phyloP scores from a whole-genome alignment of 1,140 invertebrate species.

The Aphis craccivora region DNA sequence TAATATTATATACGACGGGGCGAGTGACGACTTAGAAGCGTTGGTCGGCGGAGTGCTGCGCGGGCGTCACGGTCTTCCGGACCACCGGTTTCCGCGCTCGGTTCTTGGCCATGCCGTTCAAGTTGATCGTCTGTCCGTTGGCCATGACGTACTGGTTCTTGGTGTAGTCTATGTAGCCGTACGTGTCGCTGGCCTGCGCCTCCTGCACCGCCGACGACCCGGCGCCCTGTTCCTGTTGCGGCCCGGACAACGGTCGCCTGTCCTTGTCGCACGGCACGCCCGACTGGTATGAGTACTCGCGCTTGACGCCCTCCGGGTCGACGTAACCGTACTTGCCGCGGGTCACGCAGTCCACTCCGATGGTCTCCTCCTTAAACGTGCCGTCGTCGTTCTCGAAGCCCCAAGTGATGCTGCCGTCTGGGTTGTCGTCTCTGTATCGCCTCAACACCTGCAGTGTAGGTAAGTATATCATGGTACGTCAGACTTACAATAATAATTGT shows the following conservation, averaged over 20 bases:
- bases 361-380: slow-evolving; percentile 81
- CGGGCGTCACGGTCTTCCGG: not conserved
- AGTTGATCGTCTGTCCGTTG: slow-evolving; percentile 74
- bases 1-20: not conserved
- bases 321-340: slow-evolving; percentile 83
- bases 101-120: slow-evolving; percentile 74
- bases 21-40: not conserved
- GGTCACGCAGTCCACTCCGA: slow-evolving; percentile 81
- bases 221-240: not conserved
- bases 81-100: slow-evolving; percentile 71
- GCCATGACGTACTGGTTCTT: slow-evolving; percentile 75
- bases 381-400: slow-evolving; percentile 85
- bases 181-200: slow-evolving; percentile 64
- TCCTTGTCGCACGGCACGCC: slow-evolving; percentile 73
- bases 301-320: slow-evolving; percentile 78
- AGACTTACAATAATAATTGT: too few species aligned
- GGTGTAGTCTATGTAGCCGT: slow-evolving; percentile 74
- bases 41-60: not conserved
- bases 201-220: slow-evolving; percentile 45
- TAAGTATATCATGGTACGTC: too few species aligned
- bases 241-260: slow-evolving; percentile 63
- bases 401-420: slow-evolving; percentile 84
- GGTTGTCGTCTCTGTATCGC: slow-evolving; percentile 78
- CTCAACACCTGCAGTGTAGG: slow-evolving; percentile 64
- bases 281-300: slow-evolving; percentile 77